These are phyloP conservation scores for Ophiodon elongatus DNA, from an alignment of 2,113 vertebrate genomes.

Conservation along the genomic window DNA sequence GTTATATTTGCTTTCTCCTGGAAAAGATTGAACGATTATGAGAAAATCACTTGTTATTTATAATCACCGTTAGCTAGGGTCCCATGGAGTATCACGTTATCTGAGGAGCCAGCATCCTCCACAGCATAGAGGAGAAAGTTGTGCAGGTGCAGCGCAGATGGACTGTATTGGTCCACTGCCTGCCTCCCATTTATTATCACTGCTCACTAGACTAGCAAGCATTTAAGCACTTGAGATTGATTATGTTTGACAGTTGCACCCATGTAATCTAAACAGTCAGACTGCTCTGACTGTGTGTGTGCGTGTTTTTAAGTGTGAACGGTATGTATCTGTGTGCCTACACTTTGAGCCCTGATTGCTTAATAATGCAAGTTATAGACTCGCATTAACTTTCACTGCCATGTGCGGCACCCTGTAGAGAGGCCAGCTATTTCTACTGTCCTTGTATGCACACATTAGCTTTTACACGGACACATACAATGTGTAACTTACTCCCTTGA, in stretches of 20 bases:
- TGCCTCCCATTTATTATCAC: slow-evolving; percentile 60
- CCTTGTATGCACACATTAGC: neutral
- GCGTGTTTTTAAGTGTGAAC: slow-evolving; percentile 37
- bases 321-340: slow-evolving; percentile 10
- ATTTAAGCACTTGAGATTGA: slow-evolving; percentile 48
- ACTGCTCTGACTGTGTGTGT: slow-evolving; percentile 37
- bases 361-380: neutral
- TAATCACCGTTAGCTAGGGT: neutral
- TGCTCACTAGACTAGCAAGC: slow-evolving; percentile 26
- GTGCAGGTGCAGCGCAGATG: slow-evolving; percentile 61
- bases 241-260: slow-evolving; percentile 66
- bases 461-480: neutral
- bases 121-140: slow-evolving; percentile 1
- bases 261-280: slow-evolving; percentile 56
- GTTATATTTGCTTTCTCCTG: slow-evolving; percentile 15
- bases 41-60: slow-evolving; percentile 28
- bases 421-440: neutral
- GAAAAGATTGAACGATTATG: slow-evolving; percentile 3
- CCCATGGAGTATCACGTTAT: neutral
- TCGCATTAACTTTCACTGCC: neutral
- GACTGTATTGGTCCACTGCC: slow-evolving; percentile 42
- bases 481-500: neutral
- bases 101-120: slow-evolving; percentile 27
- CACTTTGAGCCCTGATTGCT: neutral
- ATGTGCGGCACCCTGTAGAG: slow-evolving; percentile 2